Evolutionary conservation across 1,140 invertebrate genomes (phyloP).

Genomic region (Dryas iulia): DNA sequence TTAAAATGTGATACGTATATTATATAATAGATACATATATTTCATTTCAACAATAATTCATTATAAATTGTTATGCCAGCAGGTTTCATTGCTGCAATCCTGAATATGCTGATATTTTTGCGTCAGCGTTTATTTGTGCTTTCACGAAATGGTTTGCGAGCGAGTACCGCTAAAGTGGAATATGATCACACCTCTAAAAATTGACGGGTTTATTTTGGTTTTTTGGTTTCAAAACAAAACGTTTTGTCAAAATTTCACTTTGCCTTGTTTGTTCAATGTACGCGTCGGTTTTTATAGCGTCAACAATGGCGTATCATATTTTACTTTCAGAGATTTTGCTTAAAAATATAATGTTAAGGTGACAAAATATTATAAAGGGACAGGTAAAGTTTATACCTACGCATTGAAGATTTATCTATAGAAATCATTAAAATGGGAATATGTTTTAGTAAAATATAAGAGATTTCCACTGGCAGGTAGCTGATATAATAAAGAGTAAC

Average conservation of each 20-base stretch:
- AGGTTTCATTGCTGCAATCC: not conserved
- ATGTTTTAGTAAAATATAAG: too few relatives aligned
- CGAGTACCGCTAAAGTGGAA: slow-evolving; percentile 14
- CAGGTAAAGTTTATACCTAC: not conserved
- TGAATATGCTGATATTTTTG: not conserved
- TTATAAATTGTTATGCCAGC: not conserved
- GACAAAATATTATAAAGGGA: not conserved
- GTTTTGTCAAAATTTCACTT: slow-evolving; percentile 6
- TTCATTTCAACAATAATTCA: too few relatives aligned
- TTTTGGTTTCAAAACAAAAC: slow-evolving; percentile 18
- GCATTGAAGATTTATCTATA: not conserved
- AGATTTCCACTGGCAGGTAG: too few relatives aligned
- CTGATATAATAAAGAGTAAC: too few relatives aligned
- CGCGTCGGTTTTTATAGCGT: not conserved
- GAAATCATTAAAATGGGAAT: too few relatives aligned
- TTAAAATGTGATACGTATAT: too few relatives aligned
- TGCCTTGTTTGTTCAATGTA: slow-evolving; percentile 1
- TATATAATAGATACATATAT: too few relatives aligned
- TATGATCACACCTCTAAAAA: slow-evolving; percentile 23
- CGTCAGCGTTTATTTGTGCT: slow-evolving; percentile 7
- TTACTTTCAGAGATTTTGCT: not conserved
- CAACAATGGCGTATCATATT: slow-evolving; percentile 1
- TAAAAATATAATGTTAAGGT: not conserved
- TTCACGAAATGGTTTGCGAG: slow-evolving; percentile 21
- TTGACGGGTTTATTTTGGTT: slow-evolving; percentile 18